phyloP scores from a whole-genome alignment of 2,113 vertebrate genomes.

The Syngnathus scovelli region DNA sequence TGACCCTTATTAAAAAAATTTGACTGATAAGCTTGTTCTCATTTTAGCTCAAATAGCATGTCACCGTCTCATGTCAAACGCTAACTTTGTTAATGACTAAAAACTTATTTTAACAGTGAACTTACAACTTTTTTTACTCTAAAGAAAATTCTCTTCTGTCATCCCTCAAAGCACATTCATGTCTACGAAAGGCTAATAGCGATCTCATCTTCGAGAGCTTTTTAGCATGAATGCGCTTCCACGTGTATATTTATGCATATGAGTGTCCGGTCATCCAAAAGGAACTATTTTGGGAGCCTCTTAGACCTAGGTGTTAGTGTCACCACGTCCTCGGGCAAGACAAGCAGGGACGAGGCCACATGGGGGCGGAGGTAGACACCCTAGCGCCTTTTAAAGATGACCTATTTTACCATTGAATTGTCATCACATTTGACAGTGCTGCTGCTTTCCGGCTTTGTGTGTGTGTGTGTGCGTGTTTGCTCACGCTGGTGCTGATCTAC shows the following conservation, averaged over 20 bases:
- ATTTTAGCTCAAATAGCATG: too few species aligned
- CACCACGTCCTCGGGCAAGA: constrained; percentile 39
- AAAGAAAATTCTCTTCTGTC: too few species aligned
- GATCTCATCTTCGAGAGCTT: background rate
- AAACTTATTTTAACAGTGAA: too few species aligned
- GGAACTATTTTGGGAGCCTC: constrained; percentile 53
- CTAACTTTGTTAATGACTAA: too few species aligned
- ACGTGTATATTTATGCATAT: constrained; percentile 33
- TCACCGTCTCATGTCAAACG: too few species aligned
- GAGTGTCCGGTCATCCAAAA: constrained; percentile 44
- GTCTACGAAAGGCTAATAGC: background rate
- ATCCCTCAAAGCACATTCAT: too few species aligned
- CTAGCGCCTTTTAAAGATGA: constrained; percentile 47
- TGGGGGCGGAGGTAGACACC: constrained; percentile 34
- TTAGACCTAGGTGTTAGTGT: constrained; percentile 60
- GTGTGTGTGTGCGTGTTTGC: background rate
- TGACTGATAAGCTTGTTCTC: too few species aligned
- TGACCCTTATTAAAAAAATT: too few species aligned
- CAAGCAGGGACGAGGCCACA: constrained; percentile 36
- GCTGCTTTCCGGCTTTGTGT: constrained; percentile 33
- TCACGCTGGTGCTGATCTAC: constrained; percentile 18
- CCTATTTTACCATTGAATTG: constrained; percentile 49
- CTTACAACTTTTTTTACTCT: too few species aligned
- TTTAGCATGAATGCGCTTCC: constrained; percentile 29
- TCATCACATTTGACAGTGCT: constrained; percentile 42